Base-by-base conservation (phyloP, 1,140 invertebrate species). In the Tetramorium simillimum region DNA sequence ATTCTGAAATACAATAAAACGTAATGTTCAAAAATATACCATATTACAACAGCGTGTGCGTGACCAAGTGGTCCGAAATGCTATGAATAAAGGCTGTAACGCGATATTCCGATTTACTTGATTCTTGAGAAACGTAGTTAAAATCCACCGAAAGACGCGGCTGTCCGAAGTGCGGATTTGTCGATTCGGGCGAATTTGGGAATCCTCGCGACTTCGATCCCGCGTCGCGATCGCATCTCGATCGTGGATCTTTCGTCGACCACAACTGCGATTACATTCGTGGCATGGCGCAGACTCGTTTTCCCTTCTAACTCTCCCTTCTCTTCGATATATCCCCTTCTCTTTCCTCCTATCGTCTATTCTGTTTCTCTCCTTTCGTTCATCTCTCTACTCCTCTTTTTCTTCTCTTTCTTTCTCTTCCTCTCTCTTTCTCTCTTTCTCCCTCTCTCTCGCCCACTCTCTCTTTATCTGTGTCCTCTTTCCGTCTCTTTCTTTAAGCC, bases 281-380 rank as follows among this genome's bases (percentile, higher is more conserved):
- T 89, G 88, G 89, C 90, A 93, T 88, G 78, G 92, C 92, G 90
- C 91, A 93, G 92, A 94, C 93, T 94, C 91, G 94, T 94, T 94
- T 93, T 89, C 91, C 89, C 91, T 91, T 92, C 92, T 90, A 86
- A 90, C 89, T 89, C 87, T 89, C 86, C 87, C 88, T 88, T 88
- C 87, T 70, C 86, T 81, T 86, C 88, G 88, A 88, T 87, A 49
- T 86, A 75, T 84, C 82, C 86, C 33, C 51, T 65, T 43, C 28
- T 63, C 62, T 40, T 21, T 70, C 76, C 86, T 63, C 43, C 78
- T 73, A 51, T 81, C 37, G 21, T 51, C 49, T 73, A 51, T 58
- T 82, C 21, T 49, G 60, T 76, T 69, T 86, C 80, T 81, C 84
- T 65, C 65, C 37, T 65, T 80, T 56, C 87, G 78, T 86, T 73